phyloP scores from a whole-genome alignment of 2,888 invertebrate genomes.

The Athalia circularis region DNA sequence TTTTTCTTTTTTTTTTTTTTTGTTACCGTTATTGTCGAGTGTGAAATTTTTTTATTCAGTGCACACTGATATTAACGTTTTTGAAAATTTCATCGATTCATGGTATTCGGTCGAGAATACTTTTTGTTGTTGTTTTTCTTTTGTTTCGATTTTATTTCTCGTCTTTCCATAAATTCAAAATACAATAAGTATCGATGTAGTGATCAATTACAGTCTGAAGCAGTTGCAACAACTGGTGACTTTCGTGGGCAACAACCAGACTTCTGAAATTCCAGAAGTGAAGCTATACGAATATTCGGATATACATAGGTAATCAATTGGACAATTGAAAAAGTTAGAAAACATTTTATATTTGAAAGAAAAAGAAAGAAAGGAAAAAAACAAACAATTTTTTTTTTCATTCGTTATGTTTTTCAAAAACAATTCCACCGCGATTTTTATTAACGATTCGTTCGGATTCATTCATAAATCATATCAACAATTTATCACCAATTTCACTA shows the following conservation, averaged over 20 bases:
- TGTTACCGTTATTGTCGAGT: too few relatives aligned
- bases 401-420: background rate
- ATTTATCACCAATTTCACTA: too few relatives aligned
- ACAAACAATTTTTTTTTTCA: conserved; percentile 6
- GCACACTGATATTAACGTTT: too few relatives aligned
- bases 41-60: too few relatives aligned
- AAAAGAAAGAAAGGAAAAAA: background rate
- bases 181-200: conserved; percentile 37
- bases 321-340: conserved; percentile 40
- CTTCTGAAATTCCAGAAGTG: conserved; percentile 61
- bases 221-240: conserved; percentile 65
- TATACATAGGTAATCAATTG: conserved; percentile 62
- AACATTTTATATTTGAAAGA: conserved; percentile 15
- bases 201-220: conserved; percentile 62
- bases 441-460: background rate
- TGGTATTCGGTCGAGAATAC: too few relatives aligned
- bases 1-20: too few relatives aligned
- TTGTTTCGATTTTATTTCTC: too few relatives aligned
- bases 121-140: too few relatives aligned
- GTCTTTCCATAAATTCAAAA: background rate
- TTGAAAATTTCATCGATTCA: too few relatives aligned
- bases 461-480: too few relatives aligned
- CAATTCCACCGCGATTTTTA: conserved; percentile 6
- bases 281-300: conserved; percentile 65
- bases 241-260: conserved; percentile 64